These are phyloP conservation scores for Peromyscus melanophrys DNA, from an alignment of 2,797 vertebrate genomes.

Conservation along the genomic window DNA sequence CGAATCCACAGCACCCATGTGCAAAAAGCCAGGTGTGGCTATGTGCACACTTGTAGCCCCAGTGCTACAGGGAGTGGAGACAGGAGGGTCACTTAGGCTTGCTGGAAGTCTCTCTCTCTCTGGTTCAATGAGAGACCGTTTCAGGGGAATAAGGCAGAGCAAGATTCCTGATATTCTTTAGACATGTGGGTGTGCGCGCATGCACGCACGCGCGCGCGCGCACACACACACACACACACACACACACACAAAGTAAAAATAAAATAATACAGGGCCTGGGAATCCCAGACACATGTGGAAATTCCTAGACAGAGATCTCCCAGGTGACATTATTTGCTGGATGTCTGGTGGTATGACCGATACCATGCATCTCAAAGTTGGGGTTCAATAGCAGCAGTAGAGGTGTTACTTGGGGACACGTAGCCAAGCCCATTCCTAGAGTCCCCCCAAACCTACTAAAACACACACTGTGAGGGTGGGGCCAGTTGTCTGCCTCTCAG, in stretches of 20 bases:
- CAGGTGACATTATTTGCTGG: fast-evolving
- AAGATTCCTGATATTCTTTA: not conserved
- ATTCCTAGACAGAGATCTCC: not conserved
- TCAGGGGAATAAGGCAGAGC: not conserved
- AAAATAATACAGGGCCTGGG: not conserved
- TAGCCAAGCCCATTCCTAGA: not conserved
- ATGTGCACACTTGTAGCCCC: not conserved
- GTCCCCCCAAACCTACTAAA: not conserved
- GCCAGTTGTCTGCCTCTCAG: not conserved
- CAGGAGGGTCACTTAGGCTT: not conserved
- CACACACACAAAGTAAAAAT: not conserved
- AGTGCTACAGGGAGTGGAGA: not conserved
- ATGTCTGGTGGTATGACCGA: too few relatives aligned
- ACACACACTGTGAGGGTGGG: not conserved
- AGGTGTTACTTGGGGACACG: too few relatives aligned
- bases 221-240: not conserved
- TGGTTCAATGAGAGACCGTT: not conserved
- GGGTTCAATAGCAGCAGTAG: not conserved
- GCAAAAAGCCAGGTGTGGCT: not conserved
- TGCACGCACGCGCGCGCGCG: not conserved
- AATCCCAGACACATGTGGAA: fast-evolving
- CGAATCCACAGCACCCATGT: not conserved
- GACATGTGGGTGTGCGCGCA: not conserved
- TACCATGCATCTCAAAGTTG: not conserved
- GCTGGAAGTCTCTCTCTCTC: not conserved